phyloP scores from a whole-genome alignment of 2,797 vertebrate genomes.

The Enteromius anoplus region DNA sequence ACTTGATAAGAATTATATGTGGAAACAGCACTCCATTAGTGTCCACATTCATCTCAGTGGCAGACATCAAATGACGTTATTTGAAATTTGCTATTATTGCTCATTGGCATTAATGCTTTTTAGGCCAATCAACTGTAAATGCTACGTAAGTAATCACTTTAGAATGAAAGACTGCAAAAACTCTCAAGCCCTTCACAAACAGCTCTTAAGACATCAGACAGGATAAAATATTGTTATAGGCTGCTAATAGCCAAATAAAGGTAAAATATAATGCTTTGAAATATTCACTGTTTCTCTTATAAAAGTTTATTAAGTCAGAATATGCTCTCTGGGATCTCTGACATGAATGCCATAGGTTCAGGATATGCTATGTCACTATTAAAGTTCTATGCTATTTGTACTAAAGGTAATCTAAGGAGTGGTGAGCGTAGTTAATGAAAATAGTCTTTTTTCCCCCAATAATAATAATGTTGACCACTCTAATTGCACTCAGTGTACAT shows the following conservation, averaged over 20 bases:
- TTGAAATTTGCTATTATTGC: not conserved
- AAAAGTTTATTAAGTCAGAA: not conserved
- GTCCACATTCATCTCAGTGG: not conserved
- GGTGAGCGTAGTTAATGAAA: not conserved
- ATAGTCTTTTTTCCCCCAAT: not conserved
- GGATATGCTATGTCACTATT: not conserved
- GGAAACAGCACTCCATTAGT: not conserved
- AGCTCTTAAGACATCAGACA: too few relatives aligned
- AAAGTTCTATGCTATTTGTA: not conserved
- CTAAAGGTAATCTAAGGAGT: not conserved
- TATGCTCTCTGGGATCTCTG: too few relatives aligned
- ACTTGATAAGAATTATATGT: not conserved
- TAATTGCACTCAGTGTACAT: not conserved
- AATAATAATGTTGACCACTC: not conserved
- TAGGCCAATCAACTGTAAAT: not conserved
- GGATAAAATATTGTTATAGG: not conserved
- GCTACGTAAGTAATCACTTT: not conserved
- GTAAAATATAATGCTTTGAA: not conserved
- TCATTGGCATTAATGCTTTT: not conserved
- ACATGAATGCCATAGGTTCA: not conserved
- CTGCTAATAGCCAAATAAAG: not conserved
- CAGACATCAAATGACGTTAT: not conserved
- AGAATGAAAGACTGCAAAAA: not conserved
- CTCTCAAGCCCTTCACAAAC: not conserved
- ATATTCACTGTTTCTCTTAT: not conserved